phyloP scores from a whole-genome alignment of 2,888 invertebrate genomes.

The Philhelius pedissequus region DNA sequence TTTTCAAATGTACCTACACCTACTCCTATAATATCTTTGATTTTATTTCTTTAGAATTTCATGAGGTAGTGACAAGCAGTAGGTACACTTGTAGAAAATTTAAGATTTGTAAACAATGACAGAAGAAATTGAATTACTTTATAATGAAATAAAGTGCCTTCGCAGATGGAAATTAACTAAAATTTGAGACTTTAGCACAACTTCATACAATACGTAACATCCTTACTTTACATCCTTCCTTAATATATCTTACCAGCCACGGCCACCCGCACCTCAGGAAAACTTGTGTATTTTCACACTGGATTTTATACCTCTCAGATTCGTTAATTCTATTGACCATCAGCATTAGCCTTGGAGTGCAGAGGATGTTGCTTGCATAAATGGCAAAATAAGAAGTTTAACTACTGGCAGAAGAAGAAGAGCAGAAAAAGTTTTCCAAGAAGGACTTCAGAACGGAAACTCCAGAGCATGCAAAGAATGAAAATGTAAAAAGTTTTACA shows the following conservation, averaged over 20 bases:
- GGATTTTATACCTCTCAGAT: background rate
- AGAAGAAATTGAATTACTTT: slow-evolving; percentile 6
- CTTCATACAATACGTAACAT: background rate
- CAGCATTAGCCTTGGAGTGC: slow-evolving; percentile 22
- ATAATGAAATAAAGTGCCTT: slow-evolving; percentile 13
- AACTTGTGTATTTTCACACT: background rate
- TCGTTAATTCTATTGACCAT: slow-evolving; percentile 15
- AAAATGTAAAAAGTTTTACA: slow-evolving; percentile 4
- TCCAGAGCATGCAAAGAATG: slow-evolving; percentile 14
- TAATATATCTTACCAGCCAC: too few relatives aligned
- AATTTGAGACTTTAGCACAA: background rate
- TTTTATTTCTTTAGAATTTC: background rate
- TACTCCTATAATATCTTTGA: too few relatives aligned
- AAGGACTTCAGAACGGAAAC: slow-evolving; percentile 1
- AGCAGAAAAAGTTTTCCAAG: slow-evolving; percentile 13
- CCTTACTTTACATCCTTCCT: background rate
- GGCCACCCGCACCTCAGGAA: too few relatives aligned
- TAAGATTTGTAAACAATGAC: slow-evolving; percentile 8
- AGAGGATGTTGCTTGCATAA: slow-evolving; percentile 11
- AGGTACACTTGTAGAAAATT: background rate
- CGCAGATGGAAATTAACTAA: background rate
- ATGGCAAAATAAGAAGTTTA: slow-evolving; percentile 5
- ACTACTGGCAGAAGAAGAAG: background rate
- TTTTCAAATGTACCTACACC: background rate
- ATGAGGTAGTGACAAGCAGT: background rate